Base-by-base conservation (phyloP, 2,888 invertebrate genomes). In the Gryllus longicercus region DNA sequence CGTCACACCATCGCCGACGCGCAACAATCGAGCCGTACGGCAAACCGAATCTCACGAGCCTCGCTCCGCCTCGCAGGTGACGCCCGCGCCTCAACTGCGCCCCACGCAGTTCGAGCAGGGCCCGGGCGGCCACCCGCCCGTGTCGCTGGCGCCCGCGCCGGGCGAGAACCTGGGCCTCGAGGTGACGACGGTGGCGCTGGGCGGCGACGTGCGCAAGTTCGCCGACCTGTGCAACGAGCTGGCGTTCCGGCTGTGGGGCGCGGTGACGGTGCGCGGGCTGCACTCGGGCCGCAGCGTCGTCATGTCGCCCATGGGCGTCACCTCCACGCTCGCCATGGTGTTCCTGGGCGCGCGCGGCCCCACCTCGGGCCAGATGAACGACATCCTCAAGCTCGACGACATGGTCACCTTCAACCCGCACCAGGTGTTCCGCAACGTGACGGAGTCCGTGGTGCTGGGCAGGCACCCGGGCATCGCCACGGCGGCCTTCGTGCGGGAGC, bases 351-450 rank as follows among this genome's bases (percentile, higher is more conserved):
- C 96, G 0, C 90, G 94, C 83, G 96, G 96, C 2, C 91, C 94
- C 3, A 96, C 96, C 0, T 96, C 96, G 0, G 95, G 94, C 0
- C 95, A 96, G 89, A 95, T 96, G 94, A 96, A 96, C 85, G 95
- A 95, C 85, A 91, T 96, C 16, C 88, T 96, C 0, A 92, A 92
- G 84, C 88, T 96, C 21, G 96, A 96, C 85, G 95, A 96, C 83
- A 95, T 96, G 91, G 93, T 95, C 0, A 95, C 95, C 0, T 96
- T 96, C 85, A 96, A 96, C 87, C 96, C 96, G 0, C 96, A 96
- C 86, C 90, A 95, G 84, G 93, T 95, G 0, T 92, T 96, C 84
- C 94, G 94, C 86, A 96, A 96, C 85, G 93, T 96, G 25, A 95
- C 95, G 0, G 95, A 95, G 84, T 93, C 95, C 0, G 92, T 95